phyloP scores from a whole-genome alignment of 2,797 vertebrate genomes.

The Tenualosa ilisha region DNA sequence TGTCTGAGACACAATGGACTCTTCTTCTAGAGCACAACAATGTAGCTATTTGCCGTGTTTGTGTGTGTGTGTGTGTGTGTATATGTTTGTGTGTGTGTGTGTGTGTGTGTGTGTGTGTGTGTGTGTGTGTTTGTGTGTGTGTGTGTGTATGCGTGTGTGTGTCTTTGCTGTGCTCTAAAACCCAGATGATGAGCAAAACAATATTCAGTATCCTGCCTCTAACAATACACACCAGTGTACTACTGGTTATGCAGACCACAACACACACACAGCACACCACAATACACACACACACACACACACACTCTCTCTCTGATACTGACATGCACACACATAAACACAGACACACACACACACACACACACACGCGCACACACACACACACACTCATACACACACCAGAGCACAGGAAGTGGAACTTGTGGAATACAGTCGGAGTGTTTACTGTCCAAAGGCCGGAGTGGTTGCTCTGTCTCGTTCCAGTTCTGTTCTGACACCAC shows the following conservation, averaged over 20 bases:
- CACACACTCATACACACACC: too few relatives aligned
- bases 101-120: background rate
- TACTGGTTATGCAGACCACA: background rate
- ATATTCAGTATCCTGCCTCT: background rate
- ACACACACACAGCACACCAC: background rate
- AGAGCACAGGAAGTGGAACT: too few relatives aligned
- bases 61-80: background rate
- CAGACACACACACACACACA: too few relatives aligned
- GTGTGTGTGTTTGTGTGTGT: background rate
- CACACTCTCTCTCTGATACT: too few relatives aligned
- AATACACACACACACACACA: too few relatives aligned
- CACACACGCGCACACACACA: background rate
- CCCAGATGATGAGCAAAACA: background rate
- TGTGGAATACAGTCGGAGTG: too few relatives aligned
- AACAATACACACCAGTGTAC: background rate
- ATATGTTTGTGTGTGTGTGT: background rate
- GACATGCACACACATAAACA: too few relatives aligned
- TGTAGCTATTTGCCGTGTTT: background rate
- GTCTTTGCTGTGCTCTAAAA: background rate
- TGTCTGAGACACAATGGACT: constrained; percentile 5
- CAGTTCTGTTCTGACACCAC: too few relatives aligned
- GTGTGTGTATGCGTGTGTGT: background rate
- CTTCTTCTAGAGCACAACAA: background rate
- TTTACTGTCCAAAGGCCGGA: too few relatives aligned
- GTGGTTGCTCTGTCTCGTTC: too few relatives aligned